Evolutionary conservation across 2,113 vertebrate genomes (phyloP), one percentile per base, ranked within the genome.

Genomic region (Microcebus jonahi): DNA sequence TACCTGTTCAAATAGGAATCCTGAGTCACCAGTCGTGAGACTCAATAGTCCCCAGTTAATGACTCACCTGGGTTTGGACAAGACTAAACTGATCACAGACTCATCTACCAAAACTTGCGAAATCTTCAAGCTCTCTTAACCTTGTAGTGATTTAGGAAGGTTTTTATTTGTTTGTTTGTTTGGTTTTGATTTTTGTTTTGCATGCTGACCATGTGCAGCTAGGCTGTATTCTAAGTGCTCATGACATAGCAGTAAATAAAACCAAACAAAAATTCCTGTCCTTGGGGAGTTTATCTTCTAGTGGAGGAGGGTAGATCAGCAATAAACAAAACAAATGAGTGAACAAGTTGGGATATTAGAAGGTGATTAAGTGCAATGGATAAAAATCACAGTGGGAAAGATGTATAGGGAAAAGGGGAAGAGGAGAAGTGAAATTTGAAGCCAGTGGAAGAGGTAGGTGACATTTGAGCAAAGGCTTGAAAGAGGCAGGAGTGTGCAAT

Each of bases 1-100:
- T 70, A 90, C 92, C 29, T 84, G 50, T 90, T 82, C 25, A 68
- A 39, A 86, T 87, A 87, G 31, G 50, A 96, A 63, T 95, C 29
- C 79, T 82, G 70, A 81, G 70, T 88, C 76, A 76, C 29, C 10
- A 36, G 45, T 39, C 39, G 70, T 50, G 61, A 94, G 68, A 90
- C 65, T 55, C 70, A 88, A 13, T 83, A 90, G 83, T 88, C 36
- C 91, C 23, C 67, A 91, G 68, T 42, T 81, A 94, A 57, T 8
- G 8, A 83, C 27, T 93, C 13, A 14, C 50, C 68, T 70, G 36
- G 42, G 15, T 82, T 95, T 75, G 29, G 50, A 55, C 31, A 80
- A 83, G 39, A 39, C 20, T 45, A 85, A 95, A 94, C 57, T 65
- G 70, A 84, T 68, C 36, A n/a, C 39, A 79, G 65, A 85, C 4